These are phyloP conservation scores for Hemicrepidius hirtus DNA, from an alignment of 2,888 invertebrate genomes.

Conservation along the genomic window DNA sequence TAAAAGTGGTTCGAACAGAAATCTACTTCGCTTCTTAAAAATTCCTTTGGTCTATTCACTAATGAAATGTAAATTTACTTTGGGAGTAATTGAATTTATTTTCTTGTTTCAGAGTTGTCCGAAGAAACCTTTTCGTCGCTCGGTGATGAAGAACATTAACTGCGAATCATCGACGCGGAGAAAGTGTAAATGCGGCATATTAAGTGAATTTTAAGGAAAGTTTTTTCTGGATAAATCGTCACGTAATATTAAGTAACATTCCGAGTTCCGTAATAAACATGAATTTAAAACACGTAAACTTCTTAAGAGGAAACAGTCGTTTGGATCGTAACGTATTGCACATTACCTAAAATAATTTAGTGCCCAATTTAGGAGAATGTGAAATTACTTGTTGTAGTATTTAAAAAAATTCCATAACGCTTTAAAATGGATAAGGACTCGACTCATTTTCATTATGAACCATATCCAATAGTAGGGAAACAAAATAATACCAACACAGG, in stretches of 20 bases:
- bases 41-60: conserved; percentile 41
- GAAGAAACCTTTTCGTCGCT: conserved; percentile 25
- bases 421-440: conserved; percentile 67
- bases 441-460: conserved; percentile 70
- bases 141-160: conserved; percentile 25
- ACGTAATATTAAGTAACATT: conserved; percentile 27
- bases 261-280: conserved; percentile 28
- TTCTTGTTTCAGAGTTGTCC: conserved; percentile 46
- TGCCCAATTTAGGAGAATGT: not conserved
- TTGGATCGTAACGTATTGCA: not conserved
- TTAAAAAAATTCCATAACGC: not conserved
- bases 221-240: conserved; percentile 26
- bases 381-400: not conserved
- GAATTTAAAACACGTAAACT: conserved; percentile 13
- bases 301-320: not conserved
- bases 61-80: conserved; percentile 53
- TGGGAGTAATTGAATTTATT: conserved; percentile 52
- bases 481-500: conserved; percentile 61
- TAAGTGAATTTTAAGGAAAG: conserved; percentile 37
- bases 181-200: conserved; percentile 35
- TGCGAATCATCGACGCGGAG: conserved; percentile 32
- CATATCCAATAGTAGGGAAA: conserved; percentile 69
- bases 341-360: not conserved
- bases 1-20: conserved; percentile 13
- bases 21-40: conserved; percentile 17